A percentile compares a stretch with the other conserved stretches of the same genome.
Conservation (phyloP, 2,113 vertebrate genomes). For the Castor canadensis region DNA sequence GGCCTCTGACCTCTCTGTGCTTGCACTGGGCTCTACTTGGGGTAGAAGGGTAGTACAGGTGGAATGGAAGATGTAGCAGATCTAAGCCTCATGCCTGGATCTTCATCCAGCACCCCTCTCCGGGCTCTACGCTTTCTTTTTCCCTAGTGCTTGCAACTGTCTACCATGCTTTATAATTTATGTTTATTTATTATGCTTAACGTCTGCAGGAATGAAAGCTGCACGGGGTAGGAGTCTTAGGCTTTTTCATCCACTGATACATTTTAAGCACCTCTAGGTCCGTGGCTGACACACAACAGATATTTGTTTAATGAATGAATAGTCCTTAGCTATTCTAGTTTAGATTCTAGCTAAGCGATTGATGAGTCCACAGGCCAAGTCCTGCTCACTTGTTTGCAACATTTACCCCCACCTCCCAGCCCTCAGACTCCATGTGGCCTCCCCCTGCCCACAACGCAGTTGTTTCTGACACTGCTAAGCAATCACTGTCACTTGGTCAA, state of each 20-base stretch:
- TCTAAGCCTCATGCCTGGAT: background rate
- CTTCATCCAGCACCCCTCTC: background rate
- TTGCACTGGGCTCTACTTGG: background rate
- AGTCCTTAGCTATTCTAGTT: background rate
- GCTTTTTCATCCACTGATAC: background rate
- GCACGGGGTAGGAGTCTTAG: background rate
- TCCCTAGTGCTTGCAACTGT: background rate
- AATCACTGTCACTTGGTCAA: conserved; percentile 65
- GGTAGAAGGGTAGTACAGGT: background rate
- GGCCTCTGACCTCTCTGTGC: background rate
- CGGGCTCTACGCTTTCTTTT: background rate
- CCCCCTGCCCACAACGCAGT: background rate
- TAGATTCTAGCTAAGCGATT: conserved; percentile 33
- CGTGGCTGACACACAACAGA: background rate
- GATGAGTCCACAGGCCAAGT: background rate
- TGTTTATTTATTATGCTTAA: background rate
- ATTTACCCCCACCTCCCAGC: background rate
- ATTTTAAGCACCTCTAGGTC: background rate
- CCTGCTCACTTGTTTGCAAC: conserved; percentile 35
- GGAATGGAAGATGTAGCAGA: background rate
- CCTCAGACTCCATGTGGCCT: background rate
- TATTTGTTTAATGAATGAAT: conserved; percentile 36
- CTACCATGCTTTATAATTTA: background rate
- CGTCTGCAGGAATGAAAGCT: background rate
- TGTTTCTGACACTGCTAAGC: conserved; percentile 30